Percentiles rank a stretch among this genome's conserved stretches.
These are phyloP conservation scores for Cynaeus angustus DNA, from an alignment of 2,888 invertebrate genomes.

Conservation along the genomic window DNA sequence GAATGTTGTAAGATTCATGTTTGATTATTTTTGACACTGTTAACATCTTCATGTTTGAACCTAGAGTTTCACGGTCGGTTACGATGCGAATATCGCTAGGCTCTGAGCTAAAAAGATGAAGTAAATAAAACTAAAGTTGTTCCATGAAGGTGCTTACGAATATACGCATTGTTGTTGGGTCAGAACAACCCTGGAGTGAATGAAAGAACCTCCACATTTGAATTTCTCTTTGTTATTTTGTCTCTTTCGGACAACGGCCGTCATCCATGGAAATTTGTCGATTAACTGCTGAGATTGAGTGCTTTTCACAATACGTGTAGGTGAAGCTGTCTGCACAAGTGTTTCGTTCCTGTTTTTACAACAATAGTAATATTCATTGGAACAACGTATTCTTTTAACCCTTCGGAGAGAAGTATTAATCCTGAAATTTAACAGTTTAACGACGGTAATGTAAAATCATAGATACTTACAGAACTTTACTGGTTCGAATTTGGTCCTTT, in stretches of 20 bases:
- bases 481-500: conserved; percentile 49
- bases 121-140: too few relatives aligned
- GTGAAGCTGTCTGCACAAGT: neutral
- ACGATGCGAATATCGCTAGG: too few relatives aligned
- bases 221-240: conserved; percentile 47
- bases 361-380: conserved; percentile 29
- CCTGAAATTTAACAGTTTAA: neutral
- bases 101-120: too few relatives aligned
- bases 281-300: neutral
- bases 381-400: conserved; percentile 12
- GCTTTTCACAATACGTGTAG: neutral
- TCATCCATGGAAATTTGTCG: conserved; percentile 60
- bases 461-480: conserved; percentile 46
- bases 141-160: conserved; percentile 54
- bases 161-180: conserved; percentile 49
- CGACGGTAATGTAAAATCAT: neutral
- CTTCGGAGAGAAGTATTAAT: conserved; percentile 7
- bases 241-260: conserved; percentile 49
- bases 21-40: conserved; percentile 67
- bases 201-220: conserved; percentile 56
- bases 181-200: conserved; percentile 58
- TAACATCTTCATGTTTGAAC: neutral
- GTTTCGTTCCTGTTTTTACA: conserved; percentile 24
- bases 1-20: conserved; percentile 72
- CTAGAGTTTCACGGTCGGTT: too few relatives aligned